Base-by-base conservation (phyloP, 2,113 vertebrate species). In the Chitala chitala region DNA sequence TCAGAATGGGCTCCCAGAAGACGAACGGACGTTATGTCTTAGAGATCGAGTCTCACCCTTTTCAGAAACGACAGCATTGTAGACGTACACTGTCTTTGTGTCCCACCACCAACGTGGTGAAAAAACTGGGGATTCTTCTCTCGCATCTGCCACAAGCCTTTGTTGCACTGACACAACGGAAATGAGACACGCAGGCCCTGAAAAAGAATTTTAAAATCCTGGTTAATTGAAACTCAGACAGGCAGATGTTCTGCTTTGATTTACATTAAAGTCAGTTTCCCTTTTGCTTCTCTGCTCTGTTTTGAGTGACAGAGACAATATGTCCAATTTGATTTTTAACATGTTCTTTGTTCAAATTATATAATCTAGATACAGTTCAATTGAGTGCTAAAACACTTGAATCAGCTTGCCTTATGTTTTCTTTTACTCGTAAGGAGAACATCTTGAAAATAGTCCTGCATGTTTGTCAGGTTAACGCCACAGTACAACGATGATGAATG, bases 131-230 rank as follows among this genome's bases (percentile, higher is more conserved):
- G 38, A 31, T n/a, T 38, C 17, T 44, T 42, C 31, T n/a, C 58
- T 15, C 22, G 12, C 26, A 4, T 56, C 33, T 24, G 53, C 40
- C 12, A 24, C 29, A 22, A 26, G 22, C 69, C n/a, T 71, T 71
- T 54, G 53, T 15, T 15, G 51, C n/a, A 20, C 17, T 38, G 50
- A 33, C 33, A 42, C 53, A 56, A 17, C 40, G 56, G 44, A 42
- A 6, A 6, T 54, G 22, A 20, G 51, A 38, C 10, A 22, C 26
- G 31, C 3, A 90, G 90, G 63, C n/a, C 63, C 3, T 44, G 22
- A n/a, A 13, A 22, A 44, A 64, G n/a, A 38, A 38, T 40, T 31
- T 40, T 24, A 44, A 42, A 44, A 65, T 51, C 7, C 48, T 20
- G 20, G 7, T 51, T 22, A 6, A 54, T 24, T 31, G 48, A 71